A percentile compares a stretch with the other conserved stretches of the same genome.
These are phyloP conservation scores for Leptobrachium ailaonicum DNA, from an alignment of 2,113 vertebrate genomes.

Conservation along the genomic window DNA sequence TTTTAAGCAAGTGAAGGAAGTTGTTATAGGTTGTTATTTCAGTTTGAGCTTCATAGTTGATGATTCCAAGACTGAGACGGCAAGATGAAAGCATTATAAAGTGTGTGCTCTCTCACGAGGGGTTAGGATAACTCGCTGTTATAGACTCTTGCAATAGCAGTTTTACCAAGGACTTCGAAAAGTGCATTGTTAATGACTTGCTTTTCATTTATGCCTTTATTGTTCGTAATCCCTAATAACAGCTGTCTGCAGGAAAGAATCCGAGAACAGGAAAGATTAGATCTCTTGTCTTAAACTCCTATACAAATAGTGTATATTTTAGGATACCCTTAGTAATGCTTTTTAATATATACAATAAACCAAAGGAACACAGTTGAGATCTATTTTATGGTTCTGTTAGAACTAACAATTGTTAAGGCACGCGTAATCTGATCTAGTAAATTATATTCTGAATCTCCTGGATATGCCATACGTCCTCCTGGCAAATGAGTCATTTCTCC, in stretches of 20 bases:
- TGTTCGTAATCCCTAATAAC: not conserved
- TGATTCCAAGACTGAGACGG: not conserved
- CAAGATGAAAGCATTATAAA: not conserved
- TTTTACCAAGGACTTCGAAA: slow-evolving; percentile 5
- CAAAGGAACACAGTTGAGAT: not conserved
- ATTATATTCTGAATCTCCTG: no score
- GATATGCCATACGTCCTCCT: no score
- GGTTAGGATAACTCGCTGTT: slow-evolving; percentile 1
- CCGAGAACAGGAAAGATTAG: not conserved
- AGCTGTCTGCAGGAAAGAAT: not conserved
- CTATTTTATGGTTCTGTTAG: no score
- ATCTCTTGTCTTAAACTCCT: not conserved
- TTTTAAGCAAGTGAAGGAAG: not conserved
- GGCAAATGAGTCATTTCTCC: no score
- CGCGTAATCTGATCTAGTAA: no score
- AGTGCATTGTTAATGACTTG: not conserved
- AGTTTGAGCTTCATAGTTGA: not conserved
- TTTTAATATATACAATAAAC: not conserved
- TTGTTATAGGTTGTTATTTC: not conserved
- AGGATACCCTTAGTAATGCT: not conserved
- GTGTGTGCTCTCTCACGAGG: not conserved
- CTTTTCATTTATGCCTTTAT: not conserved
- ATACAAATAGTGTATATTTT: not conserved
- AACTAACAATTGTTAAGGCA: no score
- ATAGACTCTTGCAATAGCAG: not conserved